These are phyloP conservation scores for Vombatus ursinus DNA, from an alignment of 2,113 vertebrate species.

Conservation along the genomic window DNA sequence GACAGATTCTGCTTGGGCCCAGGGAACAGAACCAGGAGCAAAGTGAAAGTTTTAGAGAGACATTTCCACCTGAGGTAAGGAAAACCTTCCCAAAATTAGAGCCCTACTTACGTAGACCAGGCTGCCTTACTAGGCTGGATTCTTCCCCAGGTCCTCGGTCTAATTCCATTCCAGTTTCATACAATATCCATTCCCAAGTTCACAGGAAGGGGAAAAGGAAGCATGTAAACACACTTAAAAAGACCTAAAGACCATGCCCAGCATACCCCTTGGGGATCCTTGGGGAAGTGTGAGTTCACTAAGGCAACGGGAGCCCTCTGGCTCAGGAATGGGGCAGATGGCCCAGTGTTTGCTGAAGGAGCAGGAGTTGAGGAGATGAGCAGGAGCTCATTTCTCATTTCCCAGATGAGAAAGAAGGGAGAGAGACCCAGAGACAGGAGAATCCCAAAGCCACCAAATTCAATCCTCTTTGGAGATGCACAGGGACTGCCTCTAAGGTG, in stretches of 20 bases:
- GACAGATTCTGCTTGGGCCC: background rate
- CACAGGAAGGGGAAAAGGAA: background rate
- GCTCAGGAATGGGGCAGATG: background rate
- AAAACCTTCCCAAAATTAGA: background rate
- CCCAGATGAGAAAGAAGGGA: background rate
- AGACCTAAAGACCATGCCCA: background rate
- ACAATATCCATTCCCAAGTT: background rate
- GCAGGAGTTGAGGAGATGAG: background rate
- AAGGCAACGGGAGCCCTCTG: background rate
- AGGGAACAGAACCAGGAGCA: background rate
- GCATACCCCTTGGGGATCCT: background rate
- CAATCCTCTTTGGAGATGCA: background rate
- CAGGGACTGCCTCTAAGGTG: background rate
- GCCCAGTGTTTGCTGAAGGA: background rate
- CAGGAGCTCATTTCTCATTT: background rate
- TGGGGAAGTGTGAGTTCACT: background rate
- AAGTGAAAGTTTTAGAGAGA: background rate
- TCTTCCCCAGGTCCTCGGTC: background rate
- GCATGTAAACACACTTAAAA: background rate
- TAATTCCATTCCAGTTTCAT: background rate
- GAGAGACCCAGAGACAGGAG: background rate
- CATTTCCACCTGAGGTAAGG: background rate
- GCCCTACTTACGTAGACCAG: too few relatives aligned
- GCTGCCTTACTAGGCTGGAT: background rate
- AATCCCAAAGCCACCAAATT: background rate